These are phyloP conservation scores for Astropecten irregularis DNA, from an alignment of 53 echinoderm and acorn worm genomes.

Conservation along the genomic window DNA sequence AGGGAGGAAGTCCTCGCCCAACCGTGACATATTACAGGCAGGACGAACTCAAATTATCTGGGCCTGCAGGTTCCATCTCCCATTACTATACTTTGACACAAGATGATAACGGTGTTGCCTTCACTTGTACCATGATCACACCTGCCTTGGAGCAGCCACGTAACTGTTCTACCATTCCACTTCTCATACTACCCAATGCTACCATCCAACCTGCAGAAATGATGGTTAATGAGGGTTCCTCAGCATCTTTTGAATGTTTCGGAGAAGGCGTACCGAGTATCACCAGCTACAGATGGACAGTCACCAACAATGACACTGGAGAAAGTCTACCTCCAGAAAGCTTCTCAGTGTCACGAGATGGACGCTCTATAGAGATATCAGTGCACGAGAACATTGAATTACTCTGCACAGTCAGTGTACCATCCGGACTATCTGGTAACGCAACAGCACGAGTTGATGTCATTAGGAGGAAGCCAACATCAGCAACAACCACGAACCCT, in stretches of 20 bases:
- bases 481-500: no score
- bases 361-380: background rate
- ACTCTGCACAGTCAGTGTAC: conserved; percentile 22
- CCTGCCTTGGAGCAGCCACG: background rate
- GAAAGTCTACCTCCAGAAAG: conserved; percentile 6
- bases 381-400: background rate
- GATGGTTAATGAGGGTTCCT: conserved; percentile 7
- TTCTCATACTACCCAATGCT: conserved; percentile 10
- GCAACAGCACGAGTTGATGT: background rate
- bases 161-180: conserved; percentile 20
- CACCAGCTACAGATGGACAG: conserved; percentile 17
- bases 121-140: conserved; percentile 12
- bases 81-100: background rate
- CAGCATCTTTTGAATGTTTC: background rate
- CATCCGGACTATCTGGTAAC: conserved; percentile 38
- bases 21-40: background rate
- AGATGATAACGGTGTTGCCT: conserved; percentile 13
- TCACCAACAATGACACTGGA: background rate
- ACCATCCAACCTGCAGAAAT: background rate
- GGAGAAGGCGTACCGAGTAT: conserved; percentile 23
- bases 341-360: conserved; percentile 3
- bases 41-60: background rate
- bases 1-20: conserved; percentile 5
- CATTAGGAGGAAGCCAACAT: background rate
- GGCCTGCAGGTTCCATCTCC: background rate